phyloP scores from a whole-genome alignment of 1,140 invertebrate species.

The Drosophila biarmipes region DNA sequence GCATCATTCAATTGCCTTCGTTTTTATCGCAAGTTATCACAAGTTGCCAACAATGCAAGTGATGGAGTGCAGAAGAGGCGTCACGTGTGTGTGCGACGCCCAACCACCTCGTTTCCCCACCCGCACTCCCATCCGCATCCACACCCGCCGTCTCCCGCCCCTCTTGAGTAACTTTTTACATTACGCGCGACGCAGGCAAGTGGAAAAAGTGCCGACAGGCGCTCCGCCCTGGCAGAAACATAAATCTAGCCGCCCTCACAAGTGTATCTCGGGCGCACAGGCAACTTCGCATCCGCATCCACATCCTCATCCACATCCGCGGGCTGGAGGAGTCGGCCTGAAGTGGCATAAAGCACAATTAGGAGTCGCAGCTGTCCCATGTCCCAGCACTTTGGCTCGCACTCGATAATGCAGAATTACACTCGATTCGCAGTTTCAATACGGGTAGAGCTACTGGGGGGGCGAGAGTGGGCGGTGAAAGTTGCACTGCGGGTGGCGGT shows the following conservation, averaged over 20 bases:
- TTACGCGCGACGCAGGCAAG: conserved; percentile 52
- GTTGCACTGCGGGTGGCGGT: neutral
- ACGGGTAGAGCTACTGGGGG: neutral
- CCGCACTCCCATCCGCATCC: neutral
- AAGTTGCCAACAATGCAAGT: conserved; percentile 54
- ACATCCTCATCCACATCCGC: neutral
- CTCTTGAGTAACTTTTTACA: conserved; percentile 62
- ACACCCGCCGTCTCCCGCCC: neutral
- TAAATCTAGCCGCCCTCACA: conserved; percentile 11
- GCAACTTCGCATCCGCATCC: neutral
- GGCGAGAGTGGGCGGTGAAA: neutral
- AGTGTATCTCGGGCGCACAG: conserved; percentile 5
- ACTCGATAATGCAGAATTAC: conserved; percentile 36
- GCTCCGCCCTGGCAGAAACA: neutral
- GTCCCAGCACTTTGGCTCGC: conserved; percentile 11
- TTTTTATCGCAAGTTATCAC: conserved; percentile 76
- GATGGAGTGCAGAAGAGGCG: conserved; percentile 24
- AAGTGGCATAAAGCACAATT: conserved; percentile 49
- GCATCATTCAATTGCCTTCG: conserved; percentile 81
- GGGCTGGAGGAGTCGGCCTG: neutral
- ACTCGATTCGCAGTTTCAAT: neutral
- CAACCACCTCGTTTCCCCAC: neutral
- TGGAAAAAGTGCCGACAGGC: conserved; percentile 52
- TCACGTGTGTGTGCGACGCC: neutral
- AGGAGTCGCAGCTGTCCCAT: conserved; percentile 39